Evolutionary conservation across 1,140 invertebrate genomes (phyloP).

Genomic region (Antheraea pernyi): DNA sequence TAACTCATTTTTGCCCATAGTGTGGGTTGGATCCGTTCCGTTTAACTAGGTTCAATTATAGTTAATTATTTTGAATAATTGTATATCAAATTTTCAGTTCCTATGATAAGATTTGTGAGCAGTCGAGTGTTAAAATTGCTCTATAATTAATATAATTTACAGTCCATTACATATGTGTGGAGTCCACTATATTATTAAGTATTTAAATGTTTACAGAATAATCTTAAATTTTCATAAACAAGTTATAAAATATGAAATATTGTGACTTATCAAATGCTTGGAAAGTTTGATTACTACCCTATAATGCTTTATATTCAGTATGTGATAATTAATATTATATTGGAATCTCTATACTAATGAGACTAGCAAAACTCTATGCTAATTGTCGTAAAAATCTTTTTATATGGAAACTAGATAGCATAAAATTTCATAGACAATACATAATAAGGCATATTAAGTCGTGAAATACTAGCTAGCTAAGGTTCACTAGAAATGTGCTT

Average conservation of each 20-base stretch:
- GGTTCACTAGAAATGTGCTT: conserved; percentile 24
- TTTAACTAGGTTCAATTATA: too few species aligned
- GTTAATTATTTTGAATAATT: neutral
- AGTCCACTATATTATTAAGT: neutral
- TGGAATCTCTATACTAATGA: neutral
- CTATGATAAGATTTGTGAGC: neutral
- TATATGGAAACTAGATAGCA: neutral
- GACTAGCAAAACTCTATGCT: neutral
- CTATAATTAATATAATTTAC: neutral
- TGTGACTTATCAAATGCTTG: neutral
- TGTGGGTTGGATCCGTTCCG: too few species aligned
- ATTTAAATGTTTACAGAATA: neutral
- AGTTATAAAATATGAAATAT: neutral
- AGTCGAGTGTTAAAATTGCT: neutral
- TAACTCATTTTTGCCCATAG: too few species aligned
- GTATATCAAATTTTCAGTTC: neutral
- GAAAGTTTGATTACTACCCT: neutral
- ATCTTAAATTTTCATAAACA: neutral
- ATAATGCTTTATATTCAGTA: neutral
- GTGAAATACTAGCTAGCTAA: too few species aligned
- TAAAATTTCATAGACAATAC: neutral
- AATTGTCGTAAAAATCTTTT: neutral
- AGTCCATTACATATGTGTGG: neutral
- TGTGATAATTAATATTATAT: neutral
- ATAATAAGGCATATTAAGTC: too few species aligned